Percentiles rank a stretch among this genome's conserved stretches.
These are phyloP conservation scores for Amiota communis DNA, from an alignment of 2,888 invertebrate genomes.

Conservation along the genomic window DNA sequence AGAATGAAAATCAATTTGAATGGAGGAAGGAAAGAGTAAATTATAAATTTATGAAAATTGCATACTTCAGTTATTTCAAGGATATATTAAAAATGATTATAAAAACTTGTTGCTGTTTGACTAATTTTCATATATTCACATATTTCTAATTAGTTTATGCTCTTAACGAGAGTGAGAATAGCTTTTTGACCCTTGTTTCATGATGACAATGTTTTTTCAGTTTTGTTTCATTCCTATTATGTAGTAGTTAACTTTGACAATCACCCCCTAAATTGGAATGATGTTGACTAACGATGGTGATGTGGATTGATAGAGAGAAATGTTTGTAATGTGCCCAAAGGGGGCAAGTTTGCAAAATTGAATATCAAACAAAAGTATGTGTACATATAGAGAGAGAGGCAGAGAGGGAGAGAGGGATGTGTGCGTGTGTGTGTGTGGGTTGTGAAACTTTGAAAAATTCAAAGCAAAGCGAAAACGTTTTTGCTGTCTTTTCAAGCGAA, in stretches of 20 bases:
- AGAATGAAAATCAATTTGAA: not conserved
- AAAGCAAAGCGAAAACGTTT: conserved; percentile 18
- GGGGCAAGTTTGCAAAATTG: not conserved
- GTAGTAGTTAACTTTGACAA: too few relatives aligned
- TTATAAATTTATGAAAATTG: not conserved
- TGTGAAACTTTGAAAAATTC: not conserved
- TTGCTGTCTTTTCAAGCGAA: conserved; percentile 15
- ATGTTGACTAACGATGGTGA: not conserved
- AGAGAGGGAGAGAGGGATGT: not conserved
- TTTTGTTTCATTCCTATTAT: too few relatives aligned
- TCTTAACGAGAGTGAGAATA: conserved; percentile 18
- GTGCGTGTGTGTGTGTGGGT: not conserved
- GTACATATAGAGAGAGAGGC: too few relatives aligned
- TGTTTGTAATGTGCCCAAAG: conserved; percentile 1
- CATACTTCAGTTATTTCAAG: conserved; percentile 14
- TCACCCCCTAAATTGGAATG: not conserved
- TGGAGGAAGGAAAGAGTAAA: not conserved
- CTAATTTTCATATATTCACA: conserved; percentile 2
- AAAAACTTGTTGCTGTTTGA: conserved; percentile 7
- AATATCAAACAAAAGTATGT: conserved; percentile 9
- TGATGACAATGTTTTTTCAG: not conserved
- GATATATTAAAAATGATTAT: not conserved
- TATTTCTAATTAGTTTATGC: conserved; percentile 31
- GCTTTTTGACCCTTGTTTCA: not conserved
- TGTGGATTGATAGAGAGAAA: conserved; percentile 8